Base-by-base conservation (phyloP, 2,888 invertebrate genomes). In the Chrysolina americana region DNA sequence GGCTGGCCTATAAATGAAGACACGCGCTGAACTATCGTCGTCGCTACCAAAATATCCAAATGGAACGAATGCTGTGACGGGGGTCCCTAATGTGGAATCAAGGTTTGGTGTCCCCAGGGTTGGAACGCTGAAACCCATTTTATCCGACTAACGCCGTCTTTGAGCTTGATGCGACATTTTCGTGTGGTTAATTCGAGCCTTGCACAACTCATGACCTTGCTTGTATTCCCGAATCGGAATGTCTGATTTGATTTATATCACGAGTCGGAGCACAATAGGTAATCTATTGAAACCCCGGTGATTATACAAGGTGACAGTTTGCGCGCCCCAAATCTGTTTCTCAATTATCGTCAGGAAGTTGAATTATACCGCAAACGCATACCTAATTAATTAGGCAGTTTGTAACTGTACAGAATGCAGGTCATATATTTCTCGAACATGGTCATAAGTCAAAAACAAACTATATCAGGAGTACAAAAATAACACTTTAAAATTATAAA, bases 131-230 rank as follows among this genome's bases (percentile, higher is more conserved):
- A 59, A 11, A 23, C 56, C 56, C 28, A 59, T 28, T 59, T 59
- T 53, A 53, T 53, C 53, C 13, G 53, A 53, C 17, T 53, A 19
- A 53, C 19, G 13, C 59, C 36, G 28, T 17, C 36, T 36, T 36
- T n/a, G 10, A 28, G 59, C 59, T 59, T 59, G 59, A 59, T 59
- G 59, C 28, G 59, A 59, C 59, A 59, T 28, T 59, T 59, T 59
- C 59, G 59, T 59, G 59, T 36, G n/a, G 59, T 28, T 59, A 36
- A 59, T 28, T 23, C 59, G 9, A n/a, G 36, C 28, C 59, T n/a
- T 59, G 59, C 59, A 23, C 10, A n/a, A 59, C 9, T n/a, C 59
- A 6, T 59, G 59, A 59, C 36, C 28, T 59, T 59, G 59, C 59
- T 28, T 36, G 59, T 59, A 59, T 0, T 28, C 15, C 36, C 28